A percentile compares a stretch with the other conserved stretches of the same genome.
Conservation (phyloP, 37 sponge, comb jelly and placozoan species). For the Crambe crambe region DNA sequence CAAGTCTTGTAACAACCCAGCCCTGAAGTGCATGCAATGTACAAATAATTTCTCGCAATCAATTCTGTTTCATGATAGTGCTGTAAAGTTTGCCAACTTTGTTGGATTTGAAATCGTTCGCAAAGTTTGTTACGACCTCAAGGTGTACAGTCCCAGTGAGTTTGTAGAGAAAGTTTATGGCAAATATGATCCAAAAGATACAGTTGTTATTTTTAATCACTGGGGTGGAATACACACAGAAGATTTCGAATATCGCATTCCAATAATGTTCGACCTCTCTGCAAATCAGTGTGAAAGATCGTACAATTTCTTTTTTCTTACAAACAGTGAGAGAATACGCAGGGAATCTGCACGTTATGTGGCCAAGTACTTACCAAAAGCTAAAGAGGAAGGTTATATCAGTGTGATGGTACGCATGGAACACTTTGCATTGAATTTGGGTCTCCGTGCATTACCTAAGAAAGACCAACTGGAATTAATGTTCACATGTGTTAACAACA, state of each 20-base stretch:
- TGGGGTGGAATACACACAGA: neutral
- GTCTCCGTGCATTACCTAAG: neutral
- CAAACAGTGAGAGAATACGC: neutral
- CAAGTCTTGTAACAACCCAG: neutral
- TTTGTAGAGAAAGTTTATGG: neutral
- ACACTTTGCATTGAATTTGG: neutral
- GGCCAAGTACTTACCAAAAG: neutral
- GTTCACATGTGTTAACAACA: neutral
- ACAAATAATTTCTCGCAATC: neutral
- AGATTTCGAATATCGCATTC: neutral
- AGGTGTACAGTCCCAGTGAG: neutral
- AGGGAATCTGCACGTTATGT: neutral
- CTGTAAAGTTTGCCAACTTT: neutral
- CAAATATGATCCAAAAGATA: neutral
- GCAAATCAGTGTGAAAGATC: neutral
- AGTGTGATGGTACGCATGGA: neutral
- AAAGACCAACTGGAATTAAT: neutral
- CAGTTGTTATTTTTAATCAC: neutral
- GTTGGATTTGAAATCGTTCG: neutral
- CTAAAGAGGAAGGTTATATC: neutral
- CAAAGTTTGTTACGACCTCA: neutral
- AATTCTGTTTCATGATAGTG: neutral
- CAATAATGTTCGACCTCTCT: too few relatives aligned
- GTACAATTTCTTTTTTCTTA: neutral
- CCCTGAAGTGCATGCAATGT: neutral